These are phyloP conservation scores for Drosophila ananassae DNA, from an alignment of 1,140 invertebrate species.

Conservation along the genomic window DNA sequence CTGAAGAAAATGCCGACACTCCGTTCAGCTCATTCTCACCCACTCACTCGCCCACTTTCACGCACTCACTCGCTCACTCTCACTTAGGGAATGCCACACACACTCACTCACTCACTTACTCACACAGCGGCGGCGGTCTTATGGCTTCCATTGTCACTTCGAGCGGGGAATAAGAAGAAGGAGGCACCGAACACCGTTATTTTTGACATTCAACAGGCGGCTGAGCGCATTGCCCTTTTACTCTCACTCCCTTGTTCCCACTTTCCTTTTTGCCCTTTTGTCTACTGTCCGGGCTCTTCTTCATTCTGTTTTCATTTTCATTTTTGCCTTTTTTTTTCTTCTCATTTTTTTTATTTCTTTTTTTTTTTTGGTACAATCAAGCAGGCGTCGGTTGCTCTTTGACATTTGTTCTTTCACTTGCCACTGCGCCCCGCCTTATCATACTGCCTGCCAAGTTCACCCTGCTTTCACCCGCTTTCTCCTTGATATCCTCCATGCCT, in stretches of 20 bases:
- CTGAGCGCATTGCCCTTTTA: slow-evolving; percentile 50
- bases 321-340: slow-evolving; percentile 1
- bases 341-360: not conserved
- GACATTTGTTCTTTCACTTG: slow-evolving; percentile 53
- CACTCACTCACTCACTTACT: slow-evolving; percentile 17
- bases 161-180: not conserved
- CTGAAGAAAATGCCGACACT: slow-evolving; percentile 12
- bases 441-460: not conserved
- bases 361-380: slow-evolving; percentile 51
- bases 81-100: not conserved
- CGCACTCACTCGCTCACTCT: slow-evolving; percentile 1
- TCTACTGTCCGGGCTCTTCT: slow-evolving; percentile 13
- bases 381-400: slow-evolving; percentile 69
- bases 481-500: not conserved
- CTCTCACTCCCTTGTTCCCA: not conserved
- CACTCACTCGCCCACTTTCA: not conserved
- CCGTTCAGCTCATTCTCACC: slow-evolving; percentile 20
- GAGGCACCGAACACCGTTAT: slow-evolving; percentile 27
- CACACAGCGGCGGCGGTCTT: slow-evolving; percentile 31
- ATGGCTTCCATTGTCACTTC: slow-evolving; percentile 63
- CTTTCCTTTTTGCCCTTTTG: not conserved
- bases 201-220: slow-evolving; percentile 70
- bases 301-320: slow-evolving; percentile 17
- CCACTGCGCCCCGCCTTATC: not conserved
- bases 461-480: not conserved